Conservation (phyloP, 2,797 vertebrate species). For the Tokudaia muenninki region DNA sequence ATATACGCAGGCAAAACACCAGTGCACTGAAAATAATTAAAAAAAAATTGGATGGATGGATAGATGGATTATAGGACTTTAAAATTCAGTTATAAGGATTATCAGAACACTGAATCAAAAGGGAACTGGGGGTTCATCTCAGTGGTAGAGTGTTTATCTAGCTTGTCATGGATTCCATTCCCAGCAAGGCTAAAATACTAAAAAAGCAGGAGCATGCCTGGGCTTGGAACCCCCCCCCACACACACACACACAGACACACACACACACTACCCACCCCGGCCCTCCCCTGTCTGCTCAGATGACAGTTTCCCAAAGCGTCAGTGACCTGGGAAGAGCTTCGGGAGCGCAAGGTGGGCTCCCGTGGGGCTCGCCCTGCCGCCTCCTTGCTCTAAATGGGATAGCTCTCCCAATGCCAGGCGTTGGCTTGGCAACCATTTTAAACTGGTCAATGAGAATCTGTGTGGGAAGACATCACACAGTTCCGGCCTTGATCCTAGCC, state of each 20-base stretch:
- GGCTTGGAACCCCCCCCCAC: background rate
- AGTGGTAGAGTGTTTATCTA: background rate
- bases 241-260: too few species aligned
- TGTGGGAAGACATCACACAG: background rate
- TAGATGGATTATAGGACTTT: background rate
- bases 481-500: background rate
- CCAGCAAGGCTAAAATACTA: background rate
- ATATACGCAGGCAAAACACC: background rate
- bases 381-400: background rate
- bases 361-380: background rate
- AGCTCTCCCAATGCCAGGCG: background rate
- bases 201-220: background rate
- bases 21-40: background rate
- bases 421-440: background rate
- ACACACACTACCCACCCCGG: too few species aligned
- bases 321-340: background rate
- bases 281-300: background rate
- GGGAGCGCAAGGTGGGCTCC: too few species aligned
- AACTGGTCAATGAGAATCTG: background rate
- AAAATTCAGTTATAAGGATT: background rate
- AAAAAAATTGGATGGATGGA: background rate
- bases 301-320: background rate
- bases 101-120: background rate
- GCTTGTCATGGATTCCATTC: background rate
- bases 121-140: background rate